Evolutionary conservation across 2,888 invertebrate species (phyloP).

Genomic region (Encarsia formosa): DNA sequence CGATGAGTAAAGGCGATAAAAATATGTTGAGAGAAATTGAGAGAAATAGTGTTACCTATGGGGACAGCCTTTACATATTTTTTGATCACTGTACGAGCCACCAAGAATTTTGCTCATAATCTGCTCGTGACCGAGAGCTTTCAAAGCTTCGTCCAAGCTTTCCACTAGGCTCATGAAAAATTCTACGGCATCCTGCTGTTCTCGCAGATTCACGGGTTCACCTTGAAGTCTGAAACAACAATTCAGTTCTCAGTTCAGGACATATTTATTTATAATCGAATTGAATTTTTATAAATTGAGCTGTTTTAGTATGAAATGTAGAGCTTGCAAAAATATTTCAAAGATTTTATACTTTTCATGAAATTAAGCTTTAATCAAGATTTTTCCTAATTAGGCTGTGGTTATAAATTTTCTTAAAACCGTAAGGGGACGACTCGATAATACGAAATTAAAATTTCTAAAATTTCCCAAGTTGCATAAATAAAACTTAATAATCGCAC

Average conservation of each 20-base stretch:
- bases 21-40: too few species aligned
- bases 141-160: conserved; percentile 92
- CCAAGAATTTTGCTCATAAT: conserved; percentile 92
- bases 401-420: too few species aligned
- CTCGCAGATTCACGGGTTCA: conserved; percentile 93
- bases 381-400: too few species aligned
- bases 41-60: too few species aligned
- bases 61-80: conserved; percentile 97
- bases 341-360: background rate
- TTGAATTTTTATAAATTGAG: background rate
- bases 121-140: conserved; percentile 85
- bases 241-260: too few species aligned
- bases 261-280: too few species aligned
- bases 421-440: too few species aligned
- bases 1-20: background rate
- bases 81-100: conserved; percentile 96
- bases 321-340: background rate
- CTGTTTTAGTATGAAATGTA: background rate
- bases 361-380: too few species aligned
- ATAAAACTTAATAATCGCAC: too few species aligned
- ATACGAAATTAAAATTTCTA: too few species aligned
- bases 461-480: too few species aligned
- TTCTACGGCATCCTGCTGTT: conserved; percentile 98
- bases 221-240: conserved; percentile 90
- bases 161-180: conserved; percentile 98